Base-by-base conservation (phyloP, 2,888 invertebrate species). In the Chouioia cunea region DNA sequence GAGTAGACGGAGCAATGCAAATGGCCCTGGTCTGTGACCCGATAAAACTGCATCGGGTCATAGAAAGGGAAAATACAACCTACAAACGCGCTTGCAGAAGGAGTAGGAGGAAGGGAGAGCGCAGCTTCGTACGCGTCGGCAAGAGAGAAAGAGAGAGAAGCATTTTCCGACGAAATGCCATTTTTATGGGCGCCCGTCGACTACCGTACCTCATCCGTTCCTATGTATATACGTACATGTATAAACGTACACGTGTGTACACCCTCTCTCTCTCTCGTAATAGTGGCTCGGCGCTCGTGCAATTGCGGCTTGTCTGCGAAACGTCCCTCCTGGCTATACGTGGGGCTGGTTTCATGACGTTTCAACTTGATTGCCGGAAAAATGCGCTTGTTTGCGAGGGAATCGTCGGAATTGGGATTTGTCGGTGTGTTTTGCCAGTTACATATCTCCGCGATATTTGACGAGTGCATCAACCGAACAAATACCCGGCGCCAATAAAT, bases 11-110 rank as follows among this genome's bases (percentile, higher is more conserved):
- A n/a, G 76, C 76, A 73, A 82, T 79, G 79, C 79, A 81, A 80
- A 81, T 81, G 78, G 79, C 76, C 78, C 23, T 46, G 60, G 60
- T 60, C 53, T 64, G 78, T 83, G 82, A 82, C 82, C 82, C 77
- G 79, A 81, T 81, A 80, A 81, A 80, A 79, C 79, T 79, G 77
- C 79, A 82, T 80, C 79, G 80, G 81, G 81, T 82, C 82, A 82
- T 81, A 81, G 82, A 82, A 81, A 82, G 82, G 79, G 81, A 82
- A 83, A 83, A 81, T 79, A 81, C 79, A 82, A 80, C 79, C 78
- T 79, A 79, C 78, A 78, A 71, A 71, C 63, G 66, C 27, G 20
- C 15, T 18, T 27, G 36, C 50, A 62, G 50, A 59, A 44, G 59
- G 54, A 27, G 44, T n/a, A n/a, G n/a, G n/a, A n/a, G 22, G 48